Evolutionary conservation across 2,797 vertebrate genomes (phyloP).

Genomic region (Sitta carolinensis): DNA sequence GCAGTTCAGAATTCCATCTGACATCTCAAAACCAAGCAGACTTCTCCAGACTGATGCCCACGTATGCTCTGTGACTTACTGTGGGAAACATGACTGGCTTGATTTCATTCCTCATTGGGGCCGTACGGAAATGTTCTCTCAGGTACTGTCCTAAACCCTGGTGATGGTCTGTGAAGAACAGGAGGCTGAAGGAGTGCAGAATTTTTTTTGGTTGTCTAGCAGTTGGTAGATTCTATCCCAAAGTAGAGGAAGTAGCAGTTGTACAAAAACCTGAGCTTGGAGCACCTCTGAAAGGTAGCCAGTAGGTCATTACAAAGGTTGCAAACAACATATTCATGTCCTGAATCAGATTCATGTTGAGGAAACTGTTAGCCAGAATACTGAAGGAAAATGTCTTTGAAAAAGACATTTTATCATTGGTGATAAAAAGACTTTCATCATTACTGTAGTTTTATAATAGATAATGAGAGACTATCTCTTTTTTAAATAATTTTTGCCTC

Average conservation of each 20-base stretch:
- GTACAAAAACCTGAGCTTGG: neutral
- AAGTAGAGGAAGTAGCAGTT: neutral
- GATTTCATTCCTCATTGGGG: neutral
- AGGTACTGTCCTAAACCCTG: neutral
- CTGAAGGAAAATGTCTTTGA: neutral
- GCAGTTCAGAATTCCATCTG: neutral
- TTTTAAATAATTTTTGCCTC: neutral
- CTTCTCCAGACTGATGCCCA: neutral
- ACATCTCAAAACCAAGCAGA: neutral
- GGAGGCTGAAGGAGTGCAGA: neutral
- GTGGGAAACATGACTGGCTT: neutral
- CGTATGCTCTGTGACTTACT: neutral
- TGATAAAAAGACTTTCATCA: neutral
- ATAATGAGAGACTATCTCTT: neutral
- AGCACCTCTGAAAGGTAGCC: neutral
- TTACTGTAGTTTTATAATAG: neutral
- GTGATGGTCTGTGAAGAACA: neutral
- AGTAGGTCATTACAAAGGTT: neutral
- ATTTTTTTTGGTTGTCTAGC: neutral
- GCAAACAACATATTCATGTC: neutral
- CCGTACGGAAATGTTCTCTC: accelerated
- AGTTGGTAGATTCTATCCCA: neutral
- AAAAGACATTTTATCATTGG: neutral
- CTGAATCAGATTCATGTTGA: neutral
- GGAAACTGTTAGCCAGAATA: neutral